Evolutionary conservation across 2,888 invertebrate species (phyloP), one percentile per base, ranked within the genome.

Genomic region (Spodoptera picta): DNA sequence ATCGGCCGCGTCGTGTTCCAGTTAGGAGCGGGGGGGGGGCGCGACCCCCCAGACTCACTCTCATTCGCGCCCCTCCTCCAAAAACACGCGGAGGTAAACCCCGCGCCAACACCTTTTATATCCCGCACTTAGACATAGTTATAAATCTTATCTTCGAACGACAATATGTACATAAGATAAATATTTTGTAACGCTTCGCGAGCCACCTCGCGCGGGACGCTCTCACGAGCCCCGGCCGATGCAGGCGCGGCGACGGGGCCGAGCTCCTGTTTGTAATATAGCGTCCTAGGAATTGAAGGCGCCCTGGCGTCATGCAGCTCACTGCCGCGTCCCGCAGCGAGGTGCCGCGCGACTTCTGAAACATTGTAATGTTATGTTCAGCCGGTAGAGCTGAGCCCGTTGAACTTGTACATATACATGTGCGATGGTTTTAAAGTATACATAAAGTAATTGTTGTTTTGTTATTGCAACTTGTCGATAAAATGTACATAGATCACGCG

Each of bases 1-100:
- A 92, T 98, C 98, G 90, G 98, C 98, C 84, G 98, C 98, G 71
- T 98, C 98, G 85, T 98, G 98, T 88, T 98, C 98, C 96, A 98
- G 98, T 97, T 98, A 98, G 97, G 95, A 94, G 83, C 85, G 95
- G 94, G 92, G 92, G 95, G 95, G 95, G 95, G 95, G 88, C 90
- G 94, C 94, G 92, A 94, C 94, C 94, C 95, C 95, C 92, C 94
- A 91, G 85, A 92, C 94, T 62, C 92, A 90, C 83, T 91, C 92
- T 64, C 94, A 93, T 87, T 95, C 95, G 90, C 95, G 94, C 88
- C 93, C 94, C 91, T 94, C 94, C 89, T 94, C 94, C 87, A 94
- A 95, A 86, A 93, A 92, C 87, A 92, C 93, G 81, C 90, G 95
- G 91, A 93, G 95, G 94, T 95, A 95, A 93, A 92, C 89, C 83